Conservation (phyloP, 2,113 vertebrate genomes). For the Rutilus rutilus region DNA sequence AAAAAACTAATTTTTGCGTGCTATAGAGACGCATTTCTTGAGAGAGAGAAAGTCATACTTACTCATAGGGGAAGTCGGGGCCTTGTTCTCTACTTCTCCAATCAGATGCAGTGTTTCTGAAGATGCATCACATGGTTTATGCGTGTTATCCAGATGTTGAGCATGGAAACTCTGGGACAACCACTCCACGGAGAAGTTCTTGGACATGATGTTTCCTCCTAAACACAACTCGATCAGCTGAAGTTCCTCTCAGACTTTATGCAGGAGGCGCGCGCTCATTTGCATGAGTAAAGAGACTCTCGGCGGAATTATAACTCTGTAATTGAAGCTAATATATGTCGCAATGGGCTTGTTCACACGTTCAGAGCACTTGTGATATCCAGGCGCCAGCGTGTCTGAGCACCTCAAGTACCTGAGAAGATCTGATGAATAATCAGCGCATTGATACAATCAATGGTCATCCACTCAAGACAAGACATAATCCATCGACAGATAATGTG, state of each 20-base stretch:
- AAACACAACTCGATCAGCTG: not conserved
- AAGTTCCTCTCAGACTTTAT: conserved; percentile 37
- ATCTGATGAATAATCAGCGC: conserved; percentile 18
- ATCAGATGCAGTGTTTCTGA: not conserved
- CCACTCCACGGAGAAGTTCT: conserved; percentile 71
- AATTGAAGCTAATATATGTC: conserved; percentile 75
- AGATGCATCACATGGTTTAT: not conserved
- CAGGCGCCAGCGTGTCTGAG: conserved; percentile 76
- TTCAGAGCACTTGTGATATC: conserved; percentile 56
- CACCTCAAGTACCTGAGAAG: conserved; percentile 43
- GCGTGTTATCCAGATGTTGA: not conserved
- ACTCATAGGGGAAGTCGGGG: conserved; percentile 65
- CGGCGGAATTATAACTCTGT: conserved; percentile 72
- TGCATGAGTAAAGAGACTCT: conserved; percentile 74
- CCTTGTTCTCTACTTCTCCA: not conserved
- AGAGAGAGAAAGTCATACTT: conserved; percentile 43
- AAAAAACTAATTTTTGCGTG: no score
- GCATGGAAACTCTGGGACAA: conserved; percentile 68
- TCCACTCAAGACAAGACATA: conserved; percentile 15
- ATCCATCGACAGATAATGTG: conserved; percentile 8
- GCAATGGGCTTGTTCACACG: conserved; percentile 71
- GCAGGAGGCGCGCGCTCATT: conserved; percentile 65
- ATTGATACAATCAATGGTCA: conserved; percentile 48
- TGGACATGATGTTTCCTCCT: conserved; percentile 58
- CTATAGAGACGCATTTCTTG: no score